Evolutionary conservation across 1,140 invertebrate species (phyloP).

Genomic region (Pseudomyrmex gracilis): DNA sequence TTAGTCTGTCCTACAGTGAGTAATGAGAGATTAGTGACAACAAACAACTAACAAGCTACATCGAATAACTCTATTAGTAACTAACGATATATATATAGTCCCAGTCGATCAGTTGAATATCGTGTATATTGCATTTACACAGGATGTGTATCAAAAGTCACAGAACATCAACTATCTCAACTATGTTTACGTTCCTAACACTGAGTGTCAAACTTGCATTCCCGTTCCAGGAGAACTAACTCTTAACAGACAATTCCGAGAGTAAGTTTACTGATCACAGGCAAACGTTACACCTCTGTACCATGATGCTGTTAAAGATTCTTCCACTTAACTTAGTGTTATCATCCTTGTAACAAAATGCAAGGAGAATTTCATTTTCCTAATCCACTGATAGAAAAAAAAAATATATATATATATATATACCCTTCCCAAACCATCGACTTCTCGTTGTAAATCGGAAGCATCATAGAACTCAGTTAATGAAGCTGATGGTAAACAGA

Average conservation of each 20-base stretch:
- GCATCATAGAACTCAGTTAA: conserved; percentile 74
- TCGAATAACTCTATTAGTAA: conserved; percentile 75
- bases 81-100: conserved; percentile 67
- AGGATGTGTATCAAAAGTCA: conserved; percentile 34
- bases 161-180: conserved; percentile 52
- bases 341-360: conserved; percentile 11
- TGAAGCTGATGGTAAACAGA: conserved; percentile 72
- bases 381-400: conserved; percentile 31
- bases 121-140: conserved; percentile 58
- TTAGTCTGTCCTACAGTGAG: conserved; percentile 75
- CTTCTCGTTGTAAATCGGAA: conserved; percentile 5
- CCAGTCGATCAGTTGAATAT: conserved; percentile 63
- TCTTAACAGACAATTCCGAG: conserved; percentile 49
- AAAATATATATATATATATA: conserved; percentile 53
- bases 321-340: conserved; percentile 44
- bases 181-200: conserved; percentile 54
- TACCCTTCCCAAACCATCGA: conserved; percentile 56
- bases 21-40: conserved; percentile 76
- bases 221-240: conserved; percentile 32
- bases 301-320: conserved; percentile 48
- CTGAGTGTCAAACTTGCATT: conserved; percentile 46
- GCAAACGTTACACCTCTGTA: conserved; percentile 50
- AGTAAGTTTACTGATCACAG: conserved; percentile 21
- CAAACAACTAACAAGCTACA: conserved; percentile 79
- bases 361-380: conserved; percentile 46